Conservation (phyloP, 2,888 invertebrate species). For the Acleris literana region DNA sequence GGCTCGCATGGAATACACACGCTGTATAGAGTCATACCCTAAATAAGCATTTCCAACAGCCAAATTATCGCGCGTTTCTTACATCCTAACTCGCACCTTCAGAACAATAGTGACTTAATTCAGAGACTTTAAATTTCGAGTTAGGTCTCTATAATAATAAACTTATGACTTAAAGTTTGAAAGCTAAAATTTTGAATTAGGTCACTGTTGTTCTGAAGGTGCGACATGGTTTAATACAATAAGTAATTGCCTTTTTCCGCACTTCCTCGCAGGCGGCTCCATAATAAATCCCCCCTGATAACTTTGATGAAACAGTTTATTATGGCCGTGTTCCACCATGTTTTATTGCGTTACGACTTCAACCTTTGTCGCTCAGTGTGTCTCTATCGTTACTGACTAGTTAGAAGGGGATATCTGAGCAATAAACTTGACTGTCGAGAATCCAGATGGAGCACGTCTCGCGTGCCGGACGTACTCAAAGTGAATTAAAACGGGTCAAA, state of each 20-base stretch:
- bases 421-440: not conserved
- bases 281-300: conserved; percentile 16
- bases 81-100: too few species aligned
- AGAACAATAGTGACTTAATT: too few species aligned
- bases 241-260: conserved; percentile 20
- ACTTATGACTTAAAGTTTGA: too few species aligned
- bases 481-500: too few species aligned
- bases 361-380: not conserved
- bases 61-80: not conserved
- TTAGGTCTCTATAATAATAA: too few species aligned
- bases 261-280: conserved; percentile 11
- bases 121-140: too few species aligned
- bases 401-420: not conserved
- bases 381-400: conserved; percentile 1
- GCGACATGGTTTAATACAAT: conserved; percentile 19
- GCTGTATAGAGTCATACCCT: too few species aligned
- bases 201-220: too few species aligned
- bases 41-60: not conserved
- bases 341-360: conserved; percentile 17
- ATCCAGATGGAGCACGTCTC: conserved; percentile 16
- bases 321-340: conserved; percentile 17
- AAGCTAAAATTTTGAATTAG: too few species aligned
- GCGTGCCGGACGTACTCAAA: not conserved
- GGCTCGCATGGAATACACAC: too few species aligned
- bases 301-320: conserved; percentile 24